A percentile compares a stretch with the other conserved stretches of the same genome.
phyloP scores from a whole-genome alignment of 2,797 vertebrate species.

The Artibeus jamaicensis region DNA sequence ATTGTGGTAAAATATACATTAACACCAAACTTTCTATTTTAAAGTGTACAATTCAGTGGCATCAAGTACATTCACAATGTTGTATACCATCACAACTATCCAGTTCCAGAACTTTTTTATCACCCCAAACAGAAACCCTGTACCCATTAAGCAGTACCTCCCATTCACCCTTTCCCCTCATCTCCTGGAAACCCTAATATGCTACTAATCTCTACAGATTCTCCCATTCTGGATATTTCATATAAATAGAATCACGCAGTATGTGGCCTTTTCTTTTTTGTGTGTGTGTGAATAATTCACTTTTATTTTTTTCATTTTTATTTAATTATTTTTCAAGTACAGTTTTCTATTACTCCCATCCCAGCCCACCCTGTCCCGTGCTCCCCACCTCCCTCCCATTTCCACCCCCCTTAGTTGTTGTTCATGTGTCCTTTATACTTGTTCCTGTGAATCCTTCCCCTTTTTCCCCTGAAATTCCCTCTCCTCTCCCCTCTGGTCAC shows the following conservation, averaged over 20 bases:
- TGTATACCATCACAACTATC: neutral
- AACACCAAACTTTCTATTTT: slow-evolving; percentile 14
- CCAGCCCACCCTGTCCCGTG: too few species aligned
- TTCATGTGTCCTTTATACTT: too few species aligned
- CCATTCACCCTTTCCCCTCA: neutral
- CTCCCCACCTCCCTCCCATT: too few species aligned
- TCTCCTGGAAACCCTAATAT: neutral
- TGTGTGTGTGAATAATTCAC: too few species aligned
- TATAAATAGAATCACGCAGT: neutral
- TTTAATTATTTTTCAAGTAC: too few species aligned
- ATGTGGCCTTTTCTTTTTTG: too few species aligned
- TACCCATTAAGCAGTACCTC: slow-evolving; percentile 1
- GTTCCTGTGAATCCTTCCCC: too few species aligned
- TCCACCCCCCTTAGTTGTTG: too few species aligned
- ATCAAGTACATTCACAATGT: neutral
- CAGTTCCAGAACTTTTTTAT: slow-evolving; percentile 28
- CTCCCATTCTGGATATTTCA: slow-evolving; percentile 17
- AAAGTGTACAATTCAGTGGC: slow-evolving; percentile 22
- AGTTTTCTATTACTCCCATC: too few species aligned
- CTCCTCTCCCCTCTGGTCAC: too few species aligned
- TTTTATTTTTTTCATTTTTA: too few species aligned
- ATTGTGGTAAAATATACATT: slow-evolving; percentile 42
- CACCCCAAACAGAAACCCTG: neutral
- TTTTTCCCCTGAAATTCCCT: too few species aligned
- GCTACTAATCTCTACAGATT: neutral